These are phyloP conservation scores for Eledone cirrhosa DNA, from an alignment of 2,888 invertebrate species.

Conservation along the genomic window DNA sequence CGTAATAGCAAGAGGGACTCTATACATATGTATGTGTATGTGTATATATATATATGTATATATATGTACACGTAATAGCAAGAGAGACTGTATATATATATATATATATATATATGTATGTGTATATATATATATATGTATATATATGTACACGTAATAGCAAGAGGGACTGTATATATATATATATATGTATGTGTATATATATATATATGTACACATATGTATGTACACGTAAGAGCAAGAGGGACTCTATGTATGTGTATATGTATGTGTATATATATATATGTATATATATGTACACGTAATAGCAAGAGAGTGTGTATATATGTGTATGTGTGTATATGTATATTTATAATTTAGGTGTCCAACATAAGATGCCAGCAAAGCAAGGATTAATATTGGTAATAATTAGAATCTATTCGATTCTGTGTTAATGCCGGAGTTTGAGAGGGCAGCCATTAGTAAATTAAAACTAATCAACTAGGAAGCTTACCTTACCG, in stretches of 20 bases:
- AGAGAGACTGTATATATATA: not conserved
- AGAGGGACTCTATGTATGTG: not conserved
- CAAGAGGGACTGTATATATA: not conserved
- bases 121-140: not conserved
- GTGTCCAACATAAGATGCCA: too few relatives aligned
- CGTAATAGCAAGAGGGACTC: not conserved
- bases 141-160: not conserved
- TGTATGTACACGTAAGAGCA: not conserved
- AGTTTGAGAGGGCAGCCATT: too few relatives aligned
- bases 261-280: not conserved
- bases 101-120: conserved; percentile 2
- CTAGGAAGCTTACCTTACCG: too few relatives aligned
- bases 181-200: not conserved
- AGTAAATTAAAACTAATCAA: too few relatives aligned
- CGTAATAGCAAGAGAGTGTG: not conserved
- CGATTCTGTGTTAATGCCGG: too few relatives aligned
- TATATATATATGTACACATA: not conserved
- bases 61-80: not conserved
- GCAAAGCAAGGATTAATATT: too few relatives aligned
- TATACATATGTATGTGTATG: not conserved
- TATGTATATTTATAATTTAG: too few relatives aligned
- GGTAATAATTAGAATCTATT: too few relatives aligned
- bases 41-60: not conserved
- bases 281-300: not conserved
- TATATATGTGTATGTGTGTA: too few relatives aligned